Percentiles rank a stretch among this genome's conserved stretches.
Evolutionary conservation across 2,797 vertebrate genomes (phyloP).

Genomic region (Crypturellus tataupa): DNA sequence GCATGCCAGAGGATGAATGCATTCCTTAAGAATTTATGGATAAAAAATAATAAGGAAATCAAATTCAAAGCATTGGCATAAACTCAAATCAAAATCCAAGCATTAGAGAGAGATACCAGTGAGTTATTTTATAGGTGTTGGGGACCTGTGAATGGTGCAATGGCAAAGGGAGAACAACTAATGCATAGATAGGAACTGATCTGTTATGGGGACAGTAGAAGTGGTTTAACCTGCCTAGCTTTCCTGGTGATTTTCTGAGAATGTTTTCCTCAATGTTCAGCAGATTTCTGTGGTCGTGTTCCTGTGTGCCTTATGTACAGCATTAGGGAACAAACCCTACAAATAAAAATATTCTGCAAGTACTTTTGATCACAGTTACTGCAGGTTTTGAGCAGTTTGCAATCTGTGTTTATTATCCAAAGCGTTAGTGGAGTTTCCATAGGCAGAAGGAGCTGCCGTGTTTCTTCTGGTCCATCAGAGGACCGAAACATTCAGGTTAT

Average conservation of each 20-base stretch:
- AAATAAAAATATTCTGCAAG: constrained; percentile 66
- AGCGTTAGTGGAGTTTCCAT: neutral
- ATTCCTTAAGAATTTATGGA: constrained; percentile 33
- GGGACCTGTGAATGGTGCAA: neutral
- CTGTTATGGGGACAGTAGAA: neutral
- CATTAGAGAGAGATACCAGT: neutral
- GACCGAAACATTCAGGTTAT: neutral
- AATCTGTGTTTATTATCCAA: constrained; percentile 56
- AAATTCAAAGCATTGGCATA: constrained; percentile 33
- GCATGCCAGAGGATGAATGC: constrained; percentile 32
- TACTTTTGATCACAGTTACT: constrained; percentile 60
- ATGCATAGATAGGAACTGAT: neutral
- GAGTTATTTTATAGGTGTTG: constrained; percentile 11
- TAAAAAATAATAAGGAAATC: constrained; percentile 16
- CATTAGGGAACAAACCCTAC: constrained; percentile 51
- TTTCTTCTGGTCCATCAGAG: neutral
- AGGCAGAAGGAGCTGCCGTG: neutral
- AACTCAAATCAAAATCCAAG: constrained; percentile 41
- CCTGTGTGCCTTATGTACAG: constrained; percentile 4
- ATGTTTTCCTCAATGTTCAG: neutral
- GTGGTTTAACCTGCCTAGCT: constrained; percentile 32
- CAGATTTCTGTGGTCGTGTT: constrained; percentile 3
- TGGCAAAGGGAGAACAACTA: constrained; percentile 19
- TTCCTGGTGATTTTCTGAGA: constrained; percentile 21
- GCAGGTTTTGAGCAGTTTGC: constrained; percentile 54